Evolutionary conservation across 2,888 invertebrate genomes (phyloP), one percentile per base, ranked within the genome.

Genomic region (Hanleya hanleyi): DNA sequence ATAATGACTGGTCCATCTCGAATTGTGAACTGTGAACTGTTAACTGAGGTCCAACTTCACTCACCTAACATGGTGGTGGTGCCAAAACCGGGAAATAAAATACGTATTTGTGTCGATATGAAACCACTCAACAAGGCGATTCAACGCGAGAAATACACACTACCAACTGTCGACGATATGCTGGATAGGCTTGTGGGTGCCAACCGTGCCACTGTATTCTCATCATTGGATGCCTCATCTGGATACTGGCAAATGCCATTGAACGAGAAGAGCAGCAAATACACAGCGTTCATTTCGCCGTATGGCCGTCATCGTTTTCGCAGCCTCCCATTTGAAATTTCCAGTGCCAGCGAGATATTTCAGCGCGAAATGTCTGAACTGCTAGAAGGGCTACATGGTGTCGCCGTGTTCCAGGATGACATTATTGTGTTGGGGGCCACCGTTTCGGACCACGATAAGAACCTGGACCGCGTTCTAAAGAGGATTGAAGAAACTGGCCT

Each of bases 401-500:
- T 22, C 18, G 51, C 29, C 7, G 26, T 33, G 12, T 29, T 37
- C n/a, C 38, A 73, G 1, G 78, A 76, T 57, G 77, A 78, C 69
- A 71, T 77, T 6, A 29, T 76, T 3, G 64, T 80, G 2, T 73
- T 38, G 47, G 76, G 77, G 7, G 22, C 36, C 1, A 66, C 70
- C 12, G n/a, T 26, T 9, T 50, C 38, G 26, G 78, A 79, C 61
- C 80, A 82, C 69, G 77, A 77, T 49, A 41, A 51, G 29, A 22
- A 67, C 7, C 51, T 76, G 35, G 22, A 67, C 7, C n/a, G 29
- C 12, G 73, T 73, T 6, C 47, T 76, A 18, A 22, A 47, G 3
- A 37, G 3, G n/a, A n/a, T n/a, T n/a, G n/a, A n/a, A n/a, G n/a
- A n/a, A n/a, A n/a, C n/a, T n/a, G n/a, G n/a, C n/a, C n/a, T 61